These are phyloP conservation scores for Drosophila kepulauana DNA, from an alignment of 1,140 invertebrate species.

Conservation along the genomic window DNA sequence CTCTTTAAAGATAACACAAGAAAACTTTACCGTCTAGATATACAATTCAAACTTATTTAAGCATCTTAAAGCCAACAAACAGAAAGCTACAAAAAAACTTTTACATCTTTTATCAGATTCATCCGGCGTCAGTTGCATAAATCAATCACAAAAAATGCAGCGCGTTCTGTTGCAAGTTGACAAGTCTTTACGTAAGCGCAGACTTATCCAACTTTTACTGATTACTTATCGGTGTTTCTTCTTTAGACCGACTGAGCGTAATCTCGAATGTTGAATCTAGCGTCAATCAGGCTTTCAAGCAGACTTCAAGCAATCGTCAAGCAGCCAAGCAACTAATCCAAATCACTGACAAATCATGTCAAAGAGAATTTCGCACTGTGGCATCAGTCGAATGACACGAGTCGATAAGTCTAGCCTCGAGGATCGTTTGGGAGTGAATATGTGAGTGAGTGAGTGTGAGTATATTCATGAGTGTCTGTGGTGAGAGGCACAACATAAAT, in stretches of 20 bases:
- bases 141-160: conserved; percentile 5
- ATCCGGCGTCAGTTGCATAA: conserved; percentile 5
- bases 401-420: conserved; percentile 26
- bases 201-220: conserved; percentile 10
- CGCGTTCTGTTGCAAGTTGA: conserved; percentile 1
- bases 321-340: conserved; percentile 19
- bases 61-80: neutral
- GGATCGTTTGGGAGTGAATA: neutral
- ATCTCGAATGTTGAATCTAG: conserved; percentile 19
- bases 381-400: conserved; percentile 34
- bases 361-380: conserved; percentile 35
- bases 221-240: conserved; percentile 24
- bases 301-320: neutral
- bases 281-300: conserved; percentile 34
- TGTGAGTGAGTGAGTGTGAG: neutral
- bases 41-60: neutral
- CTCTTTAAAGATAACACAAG: too few species aligned
- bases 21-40: too few species aligned
- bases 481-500: conserved; percentile 28
- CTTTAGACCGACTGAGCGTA: conserved; percentile 1
- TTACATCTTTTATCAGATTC: neutral
- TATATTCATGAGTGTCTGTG: neutral
- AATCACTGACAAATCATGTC: conserved; percentile 51
- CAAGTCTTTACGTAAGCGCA: conserved; percentile 5
- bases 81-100: neutral